phyloP scores from a whole-genome alignment of 2,113 vertebrate genomes.

The Microcebus jonahi region DNA sequence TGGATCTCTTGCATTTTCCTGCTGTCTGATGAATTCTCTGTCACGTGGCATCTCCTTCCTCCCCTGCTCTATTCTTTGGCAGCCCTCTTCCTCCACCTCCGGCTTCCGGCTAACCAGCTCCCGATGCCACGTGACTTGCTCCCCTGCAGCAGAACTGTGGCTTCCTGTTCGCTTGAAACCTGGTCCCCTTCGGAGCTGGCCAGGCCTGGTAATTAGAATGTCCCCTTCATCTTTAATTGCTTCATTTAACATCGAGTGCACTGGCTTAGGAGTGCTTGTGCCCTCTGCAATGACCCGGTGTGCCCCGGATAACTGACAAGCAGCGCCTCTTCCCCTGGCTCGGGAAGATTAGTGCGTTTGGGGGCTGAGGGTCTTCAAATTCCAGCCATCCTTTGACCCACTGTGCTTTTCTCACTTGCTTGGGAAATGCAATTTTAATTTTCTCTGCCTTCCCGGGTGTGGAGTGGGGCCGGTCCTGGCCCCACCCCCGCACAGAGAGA shows the following conservation, averaged over 20 bases:
- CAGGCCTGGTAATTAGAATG: slow-evolving; percentile 70
- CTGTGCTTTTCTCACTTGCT: neutral
- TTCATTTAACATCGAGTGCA: slow-evolving; percentile 69
- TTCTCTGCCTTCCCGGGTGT: neutral
- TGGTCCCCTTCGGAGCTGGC: slow-evolving; percentile 41
- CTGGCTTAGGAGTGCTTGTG: neutral
- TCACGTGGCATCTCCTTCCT: neutral
- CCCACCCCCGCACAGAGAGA: neutral
- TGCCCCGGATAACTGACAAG: slow-evolving; percentile 38
- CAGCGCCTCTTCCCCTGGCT: neutral
- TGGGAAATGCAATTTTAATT: slow-evolving; percentile 36
- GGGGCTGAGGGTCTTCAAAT: neutral
- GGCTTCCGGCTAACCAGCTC: neutral
- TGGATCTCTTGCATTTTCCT: slow-evolving; percentile 8
- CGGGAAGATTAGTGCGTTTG: neutral
- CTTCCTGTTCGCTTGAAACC: slow-evolving; percentile 57
- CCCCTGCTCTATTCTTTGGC: neutral
- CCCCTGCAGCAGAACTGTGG: slow-evolving; percentile 56
- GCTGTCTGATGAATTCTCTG: neutral
- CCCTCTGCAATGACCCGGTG: neutral
- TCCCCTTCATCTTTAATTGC: slow-evolving; percentile 74
- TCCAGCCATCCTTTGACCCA: neutral
- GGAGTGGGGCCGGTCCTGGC: neutral
- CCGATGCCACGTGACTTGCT: slow-evolving; percentile 29
- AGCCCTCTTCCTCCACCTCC: neutral